These are phyloP conservation scores for Sebastes ruberrimus DNA, from an alignment of 2,797 vertebrate species.

Conservation along the genomic window DNA sequence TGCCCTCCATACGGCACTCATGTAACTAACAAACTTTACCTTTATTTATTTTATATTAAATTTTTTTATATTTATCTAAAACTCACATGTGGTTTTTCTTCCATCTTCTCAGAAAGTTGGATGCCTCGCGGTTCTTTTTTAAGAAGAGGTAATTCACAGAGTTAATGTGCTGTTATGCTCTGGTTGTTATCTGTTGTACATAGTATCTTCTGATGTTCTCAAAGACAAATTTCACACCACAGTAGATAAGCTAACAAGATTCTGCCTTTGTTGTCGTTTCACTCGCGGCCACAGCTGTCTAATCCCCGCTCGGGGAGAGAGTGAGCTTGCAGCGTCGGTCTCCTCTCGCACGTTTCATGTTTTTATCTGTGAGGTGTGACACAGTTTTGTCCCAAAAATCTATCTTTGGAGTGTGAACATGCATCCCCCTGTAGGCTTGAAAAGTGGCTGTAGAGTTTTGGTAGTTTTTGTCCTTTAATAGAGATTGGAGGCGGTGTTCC, in stretches of 20 bases:
- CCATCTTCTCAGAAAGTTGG: conserved; percentile 13
- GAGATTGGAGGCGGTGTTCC: background rate
- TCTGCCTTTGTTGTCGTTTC: conserved; percentile 53
- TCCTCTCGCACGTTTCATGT: conserved; percentile 12
- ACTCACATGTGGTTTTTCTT: background rate
- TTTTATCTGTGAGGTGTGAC: conserved; percentile 48
- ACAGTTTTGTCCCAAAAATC: conserved; percentile 25
- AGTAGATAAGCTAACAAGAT: conserved; percentile 66
- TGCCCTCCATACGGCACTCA: background rate
- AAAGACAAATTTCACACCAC: conserved; percentile 63
- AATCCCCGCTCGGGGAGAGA: conserved; percentile 35
- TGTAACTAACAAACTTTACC: background rate
- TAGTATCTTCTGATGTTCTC: conserved; percentile 47
- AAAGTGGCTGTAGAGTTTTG: background rate
- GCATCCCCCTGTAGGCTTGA: conserved; percentile 1
- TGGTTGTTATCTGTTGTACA: conserved; percentile 56
- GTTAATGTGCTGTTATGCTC: conserved; percentile 51
- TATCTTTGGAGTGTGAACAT: background rate
- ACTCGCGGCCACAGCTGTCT: conserved; percentile 36
- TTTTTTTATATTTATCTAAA: background rate
- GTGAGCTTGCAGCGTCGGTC: conserved; percentile 6
- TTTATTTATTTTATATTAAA: background rate
- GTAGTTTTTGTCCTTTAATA: background rate
- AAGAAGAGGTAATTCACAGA: conserved; percentile 41
- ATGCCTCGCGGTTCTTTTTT: background rate